Percentiles rank a stretch among this genome's conserved stretches.
Conservation (phyloP, 2,888 invertebrate genomes). For the Tribolium freemani region DNA sequence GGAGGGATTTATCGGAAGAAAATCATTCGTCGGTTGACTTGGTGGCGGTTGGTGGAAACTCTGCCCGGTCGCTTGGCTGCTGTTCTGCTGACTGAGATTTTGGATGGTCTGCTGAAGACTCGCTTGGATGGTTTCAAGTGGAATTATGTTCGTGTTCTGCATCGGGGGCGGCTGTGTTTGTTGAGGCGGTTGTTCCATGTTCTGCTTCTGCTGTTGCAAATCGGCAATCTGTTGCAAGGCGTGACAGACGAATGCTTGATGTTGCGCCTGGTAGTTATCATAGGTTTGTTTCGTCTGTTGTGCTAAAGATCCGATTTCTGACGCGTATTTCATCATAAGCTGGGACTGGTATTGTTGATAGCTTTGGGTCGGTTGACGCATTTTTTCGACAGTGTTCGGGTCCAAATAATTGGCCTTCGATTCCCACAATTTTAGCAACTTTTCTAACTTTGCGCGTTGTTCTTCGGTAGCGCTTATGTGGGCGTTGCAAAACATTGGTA, state of each 20-base stretch:
- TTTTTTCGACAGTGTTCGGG: constrained; percentile 84
- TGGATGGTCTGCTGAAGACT: constrained; percentile 59
- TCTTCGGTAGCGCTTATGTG: constrained; percentile 87
- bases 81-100: constrained; percentile 25
- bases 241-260: constrained; percentile 94
- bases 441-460: constrained; percentile 91
- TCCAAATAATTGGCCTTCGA: constrained; percentile 93
- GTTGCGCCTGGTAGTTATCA: constrained; percentile 85
- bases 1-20: constrained; percentile 62
- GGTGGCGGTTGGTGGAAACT: constrained; percentile 46
- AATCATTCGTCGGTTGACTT: constrained; percentile 44
- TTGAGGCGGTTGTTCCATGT: constrained; percentile 63
- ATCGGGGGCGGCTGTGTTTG: constrained; percentile 30
- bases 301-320: constrained; percentile 79
- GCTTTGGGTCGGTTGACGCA: constrained; percentile 89
- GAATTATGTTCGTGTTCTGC: constrained; percentile 54
- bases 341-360: constrained; percentile 91
- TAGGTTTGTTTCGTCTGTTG: constrained; percentile 87
- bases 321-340: constrained; percentile 84
- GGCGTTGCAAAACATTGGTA: constrained; percentile 98
- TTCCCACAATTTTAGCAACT: constrained; percentile 96
- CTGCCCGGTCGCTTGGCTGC: constrained; percentile 41
- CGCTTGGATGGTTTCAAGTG: constrained; percentile 61
- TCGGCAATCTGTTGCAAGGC: constrained; percentile 90
- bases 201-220: constrained; percentile 79